Conservation (phyloP, 2,113 vertebrate genomes). For the Pangasianodon gigas region DNA sequence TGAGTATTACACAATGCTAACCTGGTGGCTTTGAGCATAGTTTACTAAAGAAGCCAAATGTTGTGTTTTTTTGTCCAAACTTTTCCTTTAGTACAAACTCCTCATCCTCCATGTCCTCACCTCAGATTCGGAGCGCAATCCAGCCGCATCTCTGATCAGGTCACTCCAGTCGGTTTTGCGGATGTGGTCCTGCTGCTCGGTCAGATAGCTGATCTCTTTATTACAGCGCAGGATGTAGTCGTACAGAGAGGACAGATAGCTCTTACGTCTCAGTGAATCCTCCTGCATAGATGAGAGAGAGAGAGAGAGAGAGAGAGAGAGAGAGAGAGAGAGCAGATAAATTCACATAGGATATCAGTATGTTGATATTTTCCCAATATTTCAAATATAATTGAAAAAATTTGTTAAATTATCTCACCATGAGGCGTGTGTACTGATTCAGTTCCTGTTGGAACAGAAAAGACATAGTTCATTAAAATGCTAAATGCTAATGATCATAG, state of each 20-base stretch:
- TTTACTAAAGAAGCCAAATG: neutral
- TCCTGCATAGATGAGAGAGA: slow-evolving; percentile 70
- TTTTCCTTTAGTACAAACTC: neutral
- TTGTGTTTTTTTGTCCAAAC: neutral
- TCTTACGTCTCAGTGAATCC: slow-evolving; percentile 73
- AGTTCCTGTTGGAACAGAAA: slow-evolving; percentile 65
- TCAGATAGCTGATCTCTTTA: slow-evolving; percentile 85
- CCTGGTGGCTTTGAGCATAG: neutral
- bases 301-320: neutral
- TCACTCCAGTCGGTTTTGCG: slow-evolving; percentile 93
- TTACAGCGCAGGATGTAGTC: slow-evolving; percentile 89
- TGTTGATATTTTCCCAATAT: too few relatives aligned
- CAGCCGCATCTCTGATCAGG: slow-evolving; percentile 75
- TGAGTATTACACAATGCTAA: neutral
- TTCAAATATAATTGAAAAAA: neutral
- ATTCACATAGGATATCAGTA: neutral
- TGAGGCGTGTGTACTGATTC: slow-evolving; percentile 77
- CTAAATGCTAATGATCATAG: neutral
- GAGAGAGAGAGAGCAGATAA: neutral
- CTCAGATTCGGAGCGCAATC: slow-evolving; percentile 82
- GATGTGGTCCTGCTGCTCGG: slow-evolving; percentile 81
- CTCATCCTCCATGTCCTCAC: slow-evolving; percentile 64
- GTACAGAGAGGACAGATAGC: slow-evolving; percentile 83
- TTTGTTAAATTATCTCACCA: slow-evolving; percentile 74
- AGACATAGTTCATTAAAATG: neutral